phyloP scores from a whole-genome alignment of 2,797 vertebrate genomes.

The Anabacerthia variegaticeps region DNA sequence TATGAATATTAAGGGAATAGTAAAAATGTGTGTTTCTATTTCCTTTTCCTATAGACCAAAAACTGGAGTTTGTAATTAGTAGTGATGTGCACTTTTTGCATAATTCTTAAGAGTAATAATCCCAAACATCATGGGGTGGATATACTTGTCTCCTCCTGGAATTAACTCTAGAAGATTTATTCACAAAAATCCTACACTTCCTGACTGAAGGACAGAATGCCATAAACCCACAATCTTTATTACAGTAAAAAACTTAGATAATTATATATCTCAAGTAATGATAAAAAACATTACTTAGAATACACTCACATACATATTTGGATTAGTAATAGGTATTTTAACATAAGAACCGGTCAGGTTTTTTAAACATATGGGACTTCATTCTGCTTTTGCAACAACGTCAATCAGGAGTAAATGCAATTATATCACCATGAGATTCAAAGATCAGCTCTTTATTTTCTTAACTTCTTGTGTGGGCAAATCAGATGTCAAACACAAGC shows the following conservation, averaged over 20 bases:
- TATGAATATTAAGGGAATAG: neutral
- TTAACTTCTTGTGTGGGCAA: neutral
- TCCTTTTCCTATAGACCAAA: neutral
- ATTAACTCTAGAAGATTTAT: neutral
- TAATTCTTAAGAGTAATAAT: neutral
- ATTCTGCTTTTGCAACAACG: neutral
- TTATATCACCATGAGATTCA: neutral
- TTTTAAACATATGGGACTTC: conserved; percentile 26
- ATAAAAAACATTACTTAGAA: neutral
- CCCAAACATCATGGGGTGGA: neutral
- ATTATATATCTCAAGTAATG: neutral
- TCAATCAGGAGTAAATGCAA: conserved; percentile 9
- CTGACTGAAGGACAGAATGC: neutral
- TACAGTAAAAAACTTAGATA: neutral
- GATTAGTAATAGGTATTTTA: neutral
- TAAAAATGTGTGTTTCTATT: neutral
- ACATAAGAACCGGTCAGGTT: neutral
- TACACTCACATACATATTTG: neutral
- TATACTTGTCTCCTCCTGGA: neutral
- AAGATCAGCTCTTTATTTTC: conserved; percentile 15
- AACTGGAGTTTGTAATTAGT: neutral
- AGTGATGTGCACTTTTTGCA: neutral
- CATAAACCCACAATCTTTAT: neutral
- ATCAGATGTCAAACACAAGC: neutral
- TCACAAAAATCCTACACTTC: neutral